These are phyloP conservation scores for Gryllus longicercus DNA, from an alignment of 2,888 invertebrate species.

Conservation along the genomic window DNA sequence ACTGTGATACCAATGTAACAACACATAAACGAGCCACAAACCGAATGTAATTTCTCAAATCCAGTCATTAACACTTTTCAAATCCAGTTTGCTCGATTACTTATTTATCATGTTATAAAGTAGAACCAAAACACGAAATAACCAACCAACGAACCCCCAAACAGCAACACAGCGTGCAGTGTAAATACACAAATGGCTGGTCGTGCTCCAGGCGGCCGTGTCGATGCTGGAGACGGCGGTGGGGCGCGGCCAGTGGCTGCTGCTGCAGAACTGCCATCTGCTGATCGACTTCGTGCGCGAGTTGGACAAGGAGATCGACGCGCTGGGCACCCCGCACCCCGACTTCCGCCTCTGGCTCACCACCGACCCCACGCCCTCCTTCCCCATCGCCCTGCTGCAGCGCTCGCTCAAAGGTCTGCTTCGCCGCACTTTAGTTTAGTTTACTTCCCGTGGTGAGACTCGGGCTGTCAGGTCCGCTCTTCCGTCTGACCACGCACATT, in stretches of 20 bases:
- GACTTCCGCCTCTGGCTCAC: conserved; percentile 92
- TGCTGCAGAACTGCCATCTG: conserved; percentile 90
- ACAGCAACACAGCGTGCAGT: no score
- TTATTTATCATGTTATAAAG: neutral
- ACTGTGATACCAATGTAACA: no score
- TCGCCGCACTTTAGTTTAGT: no score
- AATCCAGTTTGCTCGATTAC: neutral
- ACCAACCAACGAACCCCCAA: neutral
- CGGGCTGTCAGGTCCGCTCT: no score
- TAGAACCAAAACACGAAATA: neutral
- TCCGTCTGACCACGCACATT: no score
- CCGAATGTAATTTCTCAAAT: no score
- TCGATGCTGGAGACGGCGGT: conserved; percentile 65
- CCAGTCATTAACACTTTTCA: no score
- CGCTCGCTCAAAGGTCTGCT: neutral
- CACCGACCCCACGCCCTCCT: conserved; percentile 80
- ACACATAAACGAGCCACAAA: no score
- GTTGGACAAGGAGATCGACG: conserved; percentile 79
- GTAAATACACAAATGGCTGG: neutral
- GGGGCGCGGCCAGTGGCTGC: conserved; percentile 81
- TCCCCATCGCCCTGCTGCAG: conserved; percentile 54
- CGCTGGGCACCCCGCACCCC: conserved; percentile 76
- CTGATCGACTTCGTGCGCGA: conserved; percentile 73
- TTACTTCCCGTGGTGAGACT: no score
- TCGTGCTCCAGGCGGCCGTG: conserved; percentile 60